A percentile compares a stretch with the other conserved stretches of the same genome.
phyloP scores from a whole-genome alignment of 2,113 vertebrate species.

The Lophotis ruficrista region DNA sequence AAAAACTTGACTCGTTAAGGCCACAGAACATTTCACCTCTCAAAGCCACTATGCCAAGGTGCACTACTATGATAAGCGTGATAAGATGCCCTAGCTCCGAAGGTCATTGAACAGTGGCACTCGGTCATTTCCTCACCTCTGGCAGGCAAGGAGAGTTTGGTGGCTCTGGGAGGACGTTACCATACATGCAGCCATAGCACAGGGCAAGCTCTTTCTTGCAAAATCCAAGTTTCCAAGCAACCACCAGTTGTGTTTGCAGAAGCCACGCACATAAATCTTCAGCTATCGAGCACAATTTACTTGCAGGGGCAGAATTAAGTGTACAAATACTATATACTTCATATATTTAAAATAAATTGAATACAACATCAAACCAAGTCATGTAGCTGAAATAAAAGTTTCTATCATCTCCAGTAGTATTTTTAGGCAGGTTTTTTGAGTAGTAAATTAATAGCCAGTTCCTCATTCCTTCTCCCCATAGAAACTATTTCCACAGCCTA shows the following conservation, averaged over 20 bases:
- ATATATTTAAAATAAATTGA: background rate
- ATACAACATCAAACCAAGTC: background rate
- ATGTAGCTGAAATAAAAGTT: background rate
- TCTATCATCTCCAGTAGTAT: background rate
- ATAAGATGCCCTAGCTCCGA: constrained; percentile 45
- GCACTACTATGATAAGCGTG: background rate
- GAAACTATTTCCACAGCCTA: background rate
- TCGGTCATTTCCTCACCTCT: background rate
- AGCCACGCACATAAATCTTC: background rate
- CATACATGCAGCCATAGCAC: background rate
- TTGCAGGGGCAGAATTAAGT: background rate
- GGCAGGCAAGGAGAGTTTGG: background rate
- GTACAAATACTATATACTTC: accelerated
- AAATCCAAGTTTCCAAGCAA: background rate
- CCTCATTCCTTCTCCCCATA: background rate
- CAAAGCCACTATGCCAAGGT: background rate
- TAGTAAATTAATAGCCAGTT: background rate
- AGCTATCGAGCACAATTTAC: background rate
- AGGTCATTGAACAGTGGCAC: background rate
- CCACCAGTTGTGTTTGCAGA: background rate
- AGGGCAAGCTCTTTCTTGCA: background rate
- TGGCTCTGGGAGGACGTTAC: background rate
- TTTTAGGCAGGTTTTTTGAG: background rate
- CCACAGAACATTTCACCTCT: background rate
- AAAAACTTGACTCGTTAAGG: background rate